A percentile compares a stretch with the other conserved stretches of the same genome.
These are phyloP conservation scores for Azemiops feae DNA, from an alignment of 2,113 vertebrate genomes.

Conservation along the genomic window DNA sequence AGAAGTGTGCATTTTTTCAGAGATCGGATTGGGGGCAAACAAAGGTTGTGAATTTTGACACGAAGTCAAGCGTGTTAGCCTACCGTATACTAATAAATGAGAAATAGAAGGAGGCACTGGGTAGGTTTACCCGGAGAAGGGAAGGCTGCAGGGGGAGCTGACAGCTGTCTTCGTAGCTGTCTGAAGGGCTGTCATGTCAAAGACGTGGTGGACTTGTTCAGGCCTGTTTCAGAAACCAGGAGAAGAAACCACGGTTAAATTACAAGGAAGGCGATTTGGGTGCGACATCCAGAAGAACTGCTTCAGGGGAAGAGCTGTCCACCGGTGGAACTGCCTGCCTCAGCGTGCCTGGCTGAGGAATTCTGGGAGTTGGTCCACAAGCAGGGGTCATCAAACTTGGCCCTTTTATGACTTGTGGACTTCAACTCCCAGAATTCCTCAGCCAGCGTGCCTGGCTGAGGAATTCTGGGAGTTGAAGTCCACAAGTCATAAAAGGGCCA, in stretches of 20 bases:
- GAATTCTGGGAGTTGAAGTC: background rate
- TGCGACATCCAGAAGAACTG: background rate
- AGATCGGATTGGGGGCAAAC: background rate
- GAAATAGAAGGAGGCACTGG: background rate
- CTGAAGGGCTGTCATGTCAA: background rate
- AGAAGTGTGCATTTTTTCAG: background rate
- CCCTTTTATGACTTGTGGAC: too few relatives aligned
- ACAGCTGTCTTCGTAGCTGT: background rate
- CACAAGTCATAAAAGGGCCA: too few relatives aligned
- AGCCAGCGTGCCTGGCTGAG: background rate
- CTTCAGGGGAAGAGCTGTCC: background rate
- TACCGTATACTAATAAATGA: background rate
- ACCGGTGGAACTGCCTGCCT: background rate
- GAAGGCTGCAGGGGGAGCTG: too few relatives aligned
- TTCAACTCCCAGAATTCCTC: too few relatives aligned
- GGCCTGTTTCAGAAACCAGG: background rate
- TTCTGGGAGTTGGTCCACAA: background rate
- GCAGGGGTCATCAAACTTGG: too few relatives aligned
- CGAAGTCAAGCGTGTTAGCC: background rate
- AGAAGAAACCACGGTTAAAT: background rate
- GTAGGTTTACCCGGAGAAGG: too few relatives aligned
- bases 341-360: background rate
- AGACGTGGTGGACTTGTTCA: background rate
- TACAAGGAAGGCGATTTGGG: background rate
- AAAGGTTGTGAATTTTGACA: background rate